Base-by-base conservation (phyloP, 2,797 vertebrate genomes). In the Erpetoichthys calabaricus region DNA sequence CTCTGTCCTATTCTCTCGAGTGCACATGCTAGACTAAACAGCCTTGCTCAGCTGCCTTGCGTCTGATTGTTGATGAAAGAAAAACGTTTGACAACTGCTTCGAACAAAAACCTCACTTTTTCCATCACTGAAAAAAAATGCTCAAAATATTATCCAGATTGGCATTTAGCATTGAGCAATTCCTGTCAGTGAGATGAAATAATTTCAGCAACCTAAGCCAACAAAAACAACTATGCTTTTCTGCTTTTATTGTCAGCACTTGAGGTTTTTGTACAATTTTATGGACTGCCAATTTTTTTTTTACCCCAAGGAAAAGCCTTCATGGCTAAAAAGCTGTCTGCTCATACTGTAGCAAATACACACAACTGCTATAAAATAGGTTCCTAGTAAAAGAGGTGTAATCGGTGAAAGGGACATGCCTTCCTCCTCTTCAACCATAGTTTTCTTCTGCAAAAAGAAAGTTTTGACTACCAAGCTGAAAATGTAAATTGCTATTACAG, bases 1-100 rank as follows among this genome's bases (percentile, higher is more conserved):
- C 80, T 80, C 68, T 65, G 80, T 80, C 72, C 72, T 75, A 84
- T 84, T 89, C 88, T 89, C 85, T 63, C 47, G 89, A 91, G 90
- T 89, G 80, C 81, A 83, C 76, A 76, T 79, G 76, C 80, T 80
- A 95, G 90, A 94, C 91, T 95, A 92, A 92, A 94, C 91, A 94
- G 80, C 80, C 70, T 79, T 62, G 71, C 81, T 91, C 89, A 91
- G 89, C 90, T 92, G 89, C 80, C 81, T 79, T 76, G 69, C 68
- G 78, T 83, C 82, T 85, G 82, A 81, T 57, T 76, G 77, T 66
- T 73, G 79, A 89, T 89, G 86, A 90, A 86, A 90, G 90, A 89
- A 76, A 76, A 75, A 86, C 83, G 84, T 86, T 87, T 91, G 86
- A 93, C 86, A 91, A 89, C 85, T 77, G 73, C 80, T 88, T 77